Conservation (phyloP, 2,113 vertebrate genomes). For the Bostrychus sinensis region DNA sequence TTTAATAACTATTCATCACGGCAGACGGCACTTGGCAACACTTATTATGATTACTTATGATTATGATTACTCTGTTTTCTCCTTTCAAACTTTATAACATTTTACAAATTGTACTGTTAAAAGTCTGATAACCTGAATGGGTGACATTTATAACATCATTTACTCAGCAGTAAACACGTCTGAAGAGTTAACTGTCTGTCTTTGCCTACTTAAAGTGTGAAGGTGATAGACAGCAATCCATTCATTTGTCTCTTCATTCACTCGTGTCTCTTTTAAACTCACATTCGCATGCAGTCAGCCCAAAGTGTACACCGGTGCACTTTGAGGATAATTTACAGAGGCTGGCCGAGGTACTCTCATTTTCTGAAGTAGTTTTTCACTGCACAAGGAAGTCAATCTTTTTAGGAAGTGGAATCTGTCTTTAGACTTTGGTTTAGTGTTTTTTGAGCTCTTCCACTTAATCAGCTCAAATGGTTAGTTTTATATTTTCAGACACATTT, state of each 20-base stretch:
- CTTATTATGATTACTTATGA: too few species aligned
- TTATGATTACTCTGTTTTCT: too few species aligned
- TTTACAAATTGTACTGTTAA: too few species aligned
- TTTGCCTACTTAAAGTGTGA: background rate
- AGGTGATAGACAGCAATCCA: background rate
- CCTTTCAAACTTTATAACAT: too few species aligned
- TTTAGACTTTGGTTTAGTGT: background rate
- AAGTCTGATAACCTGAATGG: too few species aligned
- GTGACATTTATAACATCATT: background rate
- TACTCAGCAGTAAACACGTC: background rate
- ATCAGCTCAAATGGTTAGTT: background rate
- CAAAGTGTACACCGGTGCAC: constrained; percentile 1
- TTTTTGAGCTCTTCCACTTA: background rate
- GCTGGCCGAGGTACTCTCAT: background rate
- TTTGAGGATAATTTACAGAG: constrained; percentile 1
- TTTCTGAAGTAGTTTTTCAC: constrained; percentile 13
- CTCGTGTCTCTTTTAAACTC: background rate
- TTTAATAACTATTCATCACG: too few species aligned
- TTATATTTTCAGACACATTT: background rate
- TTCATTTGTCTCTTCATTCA: background rate
- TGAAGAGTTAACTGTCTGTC: background rate
- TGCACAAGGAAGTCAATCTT: constrained; percentile 4
- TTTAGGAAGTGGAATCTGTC: background rate
- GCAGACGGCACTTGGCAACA: too few species aligned
- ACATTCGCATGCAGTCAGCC: background rate